phyloP scores from a whole-genome alignment of 2,888 invertebrate genomes.

The Dione juno region DNA sequence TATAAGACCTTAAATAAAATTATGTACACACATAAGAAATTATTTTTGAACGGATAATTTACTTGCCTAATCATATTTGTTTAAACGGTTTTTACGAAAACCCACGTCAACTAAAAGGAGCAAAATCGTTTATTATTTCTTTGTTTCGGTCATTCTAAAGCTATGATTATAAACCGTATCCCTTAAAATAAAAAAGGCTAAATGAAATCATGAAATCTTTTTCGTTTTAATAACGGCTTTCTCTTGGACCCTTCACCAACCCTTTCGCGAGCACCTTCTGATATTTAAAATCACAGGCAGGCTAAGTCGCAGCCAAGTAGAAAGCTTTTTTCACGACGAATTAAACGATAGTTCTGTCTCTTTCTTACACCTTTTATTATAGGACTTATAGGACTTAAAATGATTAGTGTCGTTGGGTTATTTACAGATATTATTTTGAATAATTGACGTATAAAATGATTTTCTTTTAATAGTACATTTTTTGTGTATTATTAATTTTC shows the following conservation, averaged over 20 bases:
- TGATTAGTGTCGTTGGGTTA: slow-evolving; percentile 7
- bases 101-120: slow-evolving; percentile 1
- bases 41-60: no score
- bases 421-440: neutral
- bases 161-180: slow-evolving; percentile 49
- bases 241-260: slow-evolving; percentile 63
- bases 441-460: neutral
- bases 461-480: no score
- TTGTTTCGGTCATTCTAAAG: slow-evolving; percentile 26
- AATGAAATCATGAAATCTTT: slow-evolving; percentile 65
- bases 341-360: slow-evolving; percentile 43
- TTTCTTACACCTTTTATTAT: slow-evolving; percentile 36
- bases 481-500: no score
- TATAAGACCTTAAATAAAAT: neutral
- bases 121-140: slow-evolving; percentile 18
- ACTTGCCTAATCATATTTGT: neutral
- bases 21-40: neutral
- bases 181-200: slow-evolving; percentile 56
- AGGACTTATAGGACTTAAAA: neutral
- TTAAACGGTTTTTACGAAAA: slow-evolving; percentile 1
- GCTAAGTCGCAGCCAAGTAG: slow-evolving; percentile 60
- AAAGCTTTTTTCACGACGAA: slow-evolving; percentile 43
- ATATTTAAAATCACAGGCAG: slow-evolving; percentile 79
- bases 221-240: slow-evolving; percentile 78
- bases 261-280: slow-evolving; percentile 62